These are phyloP conservation scores for Eira barbara DNA, from an alignment of 2,113 vertebrate genomes.

Conservation along the genomic window DNA sequence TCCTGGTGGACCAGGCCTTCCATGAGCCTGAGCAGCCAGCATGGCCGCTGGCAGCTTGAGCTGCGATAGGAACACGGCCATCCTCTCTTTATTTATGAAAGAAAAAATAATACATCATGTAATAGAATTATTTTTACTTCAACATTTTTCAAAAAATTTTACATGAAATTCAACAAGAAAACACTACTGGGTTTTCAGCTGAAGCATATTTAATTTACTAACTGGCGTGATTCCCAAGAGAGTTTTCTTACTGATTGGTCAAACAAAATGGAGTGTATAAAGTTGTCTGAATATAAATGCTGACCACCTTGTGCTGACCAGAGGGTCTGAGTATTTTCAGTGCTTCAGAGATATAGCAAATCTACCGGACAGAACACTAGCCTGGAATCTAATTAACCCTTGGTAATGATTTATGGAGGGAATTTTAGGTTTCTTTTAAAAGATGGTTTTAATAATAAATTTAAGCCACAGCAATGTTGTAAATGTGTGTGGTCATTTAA, in stretches of 20 bases:
- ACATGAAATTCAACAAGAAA: not conserved
- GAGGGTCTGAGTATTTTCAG: not conserved
- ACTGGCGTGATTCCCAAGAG: not conserved
- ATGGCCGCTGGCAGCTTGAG: conserved; percentile 93
- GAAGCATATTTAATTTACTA: not conserved
- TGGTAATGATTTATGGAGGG: not conserved
- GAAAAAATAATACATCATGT: conserved; percentile 12
- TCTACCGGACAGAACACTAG: not conserved
- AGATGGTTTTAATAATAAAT: not conserved
- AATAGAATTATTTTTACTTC: not conserved
- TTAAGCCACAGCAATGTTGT: not conserved
- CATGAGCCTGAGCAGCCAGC: conserved; percentile 89
- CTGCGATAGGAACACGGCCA: conserved; percentile 83
- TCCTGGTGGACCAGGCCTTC: conserved; percentile 92
- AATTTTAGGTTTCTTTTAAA: not conserved
- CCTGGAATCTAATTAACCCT: not conserved
- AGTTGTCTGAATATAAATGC: not conserved
- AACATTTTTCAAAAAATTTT: not conserved
- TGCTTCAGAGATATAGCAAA: not conserved
- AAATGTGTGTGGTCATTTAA: not conserved
- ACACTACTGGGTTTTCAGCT: not conserved
- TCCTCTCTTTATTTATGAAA: conserved; percentile 82
- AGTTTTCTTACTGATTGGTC: not conserved
- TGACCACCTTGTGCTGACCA: not conserved
- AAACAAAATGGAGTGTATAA: not conserved